Conservation (phyloP, 2,797 vertebrate genomes). For the Dicrostonyx torquatus region DNA sequence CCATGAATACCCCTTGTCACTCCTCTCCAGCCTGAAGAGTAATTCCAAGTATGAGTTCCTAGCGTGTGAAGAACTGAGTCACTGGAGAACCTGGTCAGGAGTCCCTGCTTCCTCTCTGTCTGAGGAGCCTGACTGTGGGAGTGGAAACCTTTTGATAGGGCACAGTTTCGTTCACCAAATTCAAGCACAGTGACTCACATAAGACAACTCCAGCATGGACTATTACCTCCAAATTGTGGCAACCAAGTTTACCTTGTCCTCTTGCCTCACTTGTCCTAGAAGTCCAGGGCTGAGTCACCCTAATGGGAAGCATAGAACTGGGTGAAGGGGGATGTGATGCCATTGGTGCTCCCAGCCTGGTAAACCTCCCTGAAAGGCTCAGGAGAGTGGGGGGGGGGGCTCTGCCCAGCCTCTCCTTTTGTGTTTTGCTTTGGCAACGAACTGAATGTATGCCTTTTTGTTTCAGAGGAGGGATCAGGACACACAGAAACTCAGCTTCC, state of each 20-base stretch:
- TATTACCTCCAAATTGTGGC: background rate
- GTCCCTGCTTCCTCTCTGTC: background rate
- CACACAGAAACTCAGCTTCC: background rate
- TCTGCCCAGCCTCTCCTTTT: background rate
- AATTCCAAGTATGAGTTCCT: background rate
- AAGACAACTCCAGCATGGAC: background rate
- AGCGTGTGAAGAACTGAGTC: background rate
- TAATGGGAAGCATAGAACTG: background rate
- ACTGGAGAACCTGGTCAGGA: background rate
- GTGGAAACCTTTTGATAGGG: background rate
- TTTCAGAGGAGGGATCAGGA: slow-evolving; percentile 25
- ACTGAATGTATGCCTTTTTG: background rate
- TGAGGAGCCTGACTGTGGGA: background rate
- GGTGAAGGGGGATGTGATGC: background rate
- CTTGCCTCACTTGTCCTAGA: background rate
- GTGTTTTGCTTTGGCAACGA: background rate
- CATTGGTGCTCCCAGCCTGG: background rate
- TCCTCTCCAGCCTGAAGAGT: background rate
- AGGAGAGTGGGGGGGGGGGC: background rate
- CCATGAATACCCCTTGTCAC: background rate
- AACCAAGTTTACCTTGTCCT: background rate
- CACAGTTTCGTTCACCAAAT: background rate
- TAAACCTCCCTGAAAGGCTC: background rate
- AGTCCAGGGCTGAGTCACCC: background rate
- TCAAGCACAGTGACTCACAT: background rate